These are phyloP conservation scores for Myathropa florea DNA, from an alignment of 2,888 invertebrate species.

Conservation along the genomic window DNA sequence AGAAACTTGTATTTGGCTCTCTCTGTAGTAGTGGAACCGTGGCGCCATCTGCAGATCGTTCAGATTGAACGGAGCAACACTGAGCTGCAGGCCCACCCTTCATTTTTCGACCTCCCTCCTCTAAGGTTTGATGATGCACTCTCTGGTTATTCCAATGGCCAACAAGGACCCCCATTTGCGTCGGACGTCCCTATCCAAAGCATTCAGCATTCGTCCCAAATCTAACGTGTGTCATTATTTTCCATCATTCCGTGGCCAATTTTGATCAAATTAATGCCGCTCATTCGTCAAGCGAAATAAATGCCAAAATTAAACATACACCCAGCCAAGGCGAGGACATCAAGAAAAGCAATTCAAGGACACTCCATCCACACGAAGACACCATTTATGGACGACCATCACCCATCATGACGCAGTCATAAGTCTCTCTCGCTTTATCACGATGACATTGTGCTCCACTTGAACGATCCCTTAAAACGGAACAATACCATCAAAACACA, in stretches of 20 bases:
- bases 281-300: background rate
- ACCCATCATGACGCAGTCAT: background rate
- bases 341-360: background rate
- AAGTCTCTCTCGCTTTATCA: background rate
- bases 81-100: too few species aligned
- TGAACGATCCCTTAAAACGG: background rate
- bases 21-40: too few species aligned
- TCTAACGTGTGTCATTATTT: background rate
- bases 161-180: too few species aligned
- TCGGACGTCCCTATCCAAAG: too few species aligned
- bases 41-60: too few species aligned
- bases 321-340: background rate
- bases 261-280: background rate
- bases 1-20: too few species aligned
- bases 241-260: background rate
- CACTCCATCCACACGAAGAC: background rate
- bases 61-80: too few species aligned
- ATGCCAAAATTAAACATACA: background rate
- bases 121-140: too few species aligned
- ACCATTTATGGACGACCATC: background rate
- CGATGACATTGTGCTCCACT: background rate
- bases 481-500: background rate
- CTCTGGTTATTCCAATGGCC: too few species aligned
- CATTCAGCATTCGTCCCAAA: too few species aligned
- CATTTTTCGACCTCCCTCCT: too few species aligned